Conservation (phyloP, 2,113 vertebrate genomes). For the Lamprologus lemairii region DNA sequence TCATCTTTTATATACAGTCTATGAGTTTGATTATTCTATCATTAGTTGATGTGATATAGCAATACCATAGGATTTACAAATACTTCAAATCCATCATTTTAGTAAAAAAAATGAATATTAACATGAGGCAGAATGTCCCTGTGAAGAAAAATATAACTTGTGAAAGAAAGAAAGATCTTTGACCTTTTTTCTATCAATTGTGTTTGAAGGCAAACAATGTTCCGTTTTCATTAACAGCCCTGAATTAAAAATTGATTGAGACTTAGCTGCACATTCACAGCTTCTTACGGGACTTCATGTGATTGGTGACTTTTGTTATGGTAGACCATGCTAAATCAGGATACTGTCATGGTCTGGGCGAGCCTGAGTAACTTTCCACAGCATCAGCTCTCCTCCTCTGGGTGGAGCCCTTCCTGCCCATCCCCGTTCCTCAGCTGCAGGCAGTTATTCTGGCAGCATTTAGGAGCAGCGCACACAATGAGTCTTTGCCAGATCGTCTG, state of each 20-base stretch:
- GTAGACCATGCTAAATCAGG: background rate
- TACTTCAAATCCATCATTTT: background rate
- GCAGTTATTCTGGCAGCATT: background rate
- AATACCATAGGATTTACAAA: background rate
- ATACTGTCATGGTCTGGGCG: background rate
- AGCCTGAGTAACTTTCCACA: background rate
- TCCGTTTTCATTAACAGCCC: background rate
- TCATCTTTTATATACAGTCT: background rate
- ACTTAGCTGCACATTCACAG: background rate
- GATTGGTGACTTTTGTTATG: background rate
- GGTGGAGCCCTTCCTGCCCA: background rate
- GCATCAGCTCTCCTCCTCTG: background rate
- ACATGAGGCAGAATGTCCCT: background rate
- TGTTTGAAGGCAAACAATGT: background rate
- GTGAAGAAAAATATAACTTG: background rate
- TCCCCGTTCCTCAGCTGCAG: background rate
- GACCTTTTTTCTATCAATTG: background rate
- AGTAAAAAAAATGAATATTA: background rate
- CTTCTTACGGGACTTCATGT: background rate
- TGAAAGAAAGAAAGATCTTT: background rate
- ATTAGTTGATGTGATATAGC: background rate
- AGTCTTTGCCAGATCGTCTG: accelerated
- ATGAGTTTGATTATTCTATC: background rate
- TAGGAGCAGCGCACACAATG: background rate
- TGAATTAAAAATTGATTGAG: background rate